Conservation (phyloP, 2,113 vertebrate genomes). For the Dasypus novemcinctus region DNA sequence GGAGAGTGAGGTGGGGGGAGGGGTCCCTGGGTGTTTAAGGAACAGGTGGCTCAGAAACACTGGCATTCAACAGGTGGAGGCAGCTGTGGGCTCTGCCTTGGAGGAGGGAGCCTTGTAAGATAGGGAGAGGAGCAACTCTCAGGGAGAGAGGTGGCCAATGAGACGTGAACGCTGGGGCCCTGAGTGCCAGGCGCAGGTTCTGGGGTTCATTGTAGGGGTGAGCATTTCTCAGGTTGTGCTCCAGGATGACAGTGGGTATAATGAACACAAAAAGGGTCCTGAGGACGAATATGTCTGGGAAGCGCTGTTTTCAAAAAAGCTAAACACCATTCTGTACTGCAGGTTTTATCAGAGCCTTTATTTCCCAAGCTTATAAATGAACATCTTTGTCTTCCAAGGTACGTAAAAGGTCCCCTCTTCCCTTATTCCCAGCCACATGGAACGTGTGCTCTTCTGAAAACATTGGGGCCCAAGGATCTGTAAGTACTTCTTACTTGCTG, state of each 20-base stretch:
- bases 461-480: not conserved
- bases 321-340: not conserved
- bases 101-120: not conserved
- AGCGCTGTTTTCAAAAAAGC: not conserved
- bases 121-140: not conserved
- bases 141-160: not conserved
- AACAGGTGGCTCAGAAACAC: not conserved
- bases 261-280: not conserved
- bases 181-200: not conserved
- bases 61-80: not conserved
- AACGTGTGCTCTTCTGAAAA: not conserved
- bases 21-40: not conserved
- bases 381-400: not conserved
- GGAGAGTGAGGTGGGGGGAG: not conserved
- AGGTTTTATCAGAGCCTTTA: conserved; percentile 3
- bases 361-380: not conserved
- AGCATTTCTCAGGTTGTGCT: not conserved
- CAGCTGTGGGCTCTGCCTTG: not conserved
- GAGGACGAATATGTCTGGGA: not conserved
- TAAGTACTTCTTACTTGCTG: not conserved
- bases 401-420: not conserved
- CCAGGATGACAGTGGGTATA: not conserved
- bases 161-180: not conserved
- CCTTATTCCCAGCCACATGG: not conserved
- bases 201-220: not conserved